Conservation (phyloP, 2,797 vertebrate species). For the Cryptoprocta ferox region DNA sequence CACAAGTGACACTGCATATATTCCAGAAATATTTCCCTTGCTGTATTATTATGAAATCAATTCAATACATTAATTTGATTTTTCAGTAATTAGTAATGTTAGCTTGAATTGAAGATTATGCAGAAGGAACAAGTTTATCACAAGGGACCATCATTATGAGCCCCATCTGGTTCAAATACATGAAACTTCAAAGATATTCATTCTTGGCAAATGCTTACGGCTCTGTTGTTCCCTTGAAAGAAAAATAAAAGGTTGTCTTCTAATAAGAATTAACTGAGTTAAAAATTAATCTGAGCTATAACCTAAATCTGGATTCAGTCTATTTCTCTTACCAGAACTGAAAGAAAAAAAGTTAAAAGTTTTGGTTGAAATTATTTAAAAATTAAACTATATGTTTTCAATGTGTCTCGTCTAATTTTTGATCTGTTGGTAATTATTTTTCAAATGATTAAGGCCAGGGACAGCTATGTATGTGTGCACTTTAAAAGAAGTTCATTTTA, state of each 20-base stretch:
- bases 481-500: background rate
- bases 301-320: constrained; percentile 52
- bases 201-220: constrained; percentile 64
- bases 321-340: constrained; percentile 52
- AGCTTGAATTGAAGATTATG: constrained; percentile 54
- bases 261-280: constrained; percentile 67
- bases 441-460: constrained; percentile 37
- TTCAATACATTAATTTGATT: constrained; percentile 40
- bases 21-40: constrained; percentile 50
- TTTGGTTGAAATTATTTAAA: constrained; percentile 66
- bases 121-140: background rate
- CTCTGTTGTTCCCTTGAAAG: constrained; percentile 71
- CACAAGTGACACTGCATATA: constrained; percentile 58
- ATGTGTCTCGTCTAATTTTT: constrained; percentile 55
- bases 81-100: background rate
- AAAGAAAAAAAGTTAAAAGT: constrained; percentile 49
- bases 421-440: constrained; percentile 40
- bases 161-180: constrained; percentile 52
- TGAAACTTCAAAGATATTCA: constrained; percentile 50
- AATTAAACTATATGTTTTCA: constrained; percentile 64
- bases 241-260: constrained; percentile 69
- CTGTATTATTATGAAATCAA: constrained; percentile 39
- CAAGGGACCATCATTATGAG: constrained; percentile 34
- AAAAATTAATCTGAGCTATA: constrained; percentile 68
- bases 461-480: background rate